Evolutionary conservation across 2,113 vertebrate species (phyloP).

Genomic region (Gallinago media): DNA sequence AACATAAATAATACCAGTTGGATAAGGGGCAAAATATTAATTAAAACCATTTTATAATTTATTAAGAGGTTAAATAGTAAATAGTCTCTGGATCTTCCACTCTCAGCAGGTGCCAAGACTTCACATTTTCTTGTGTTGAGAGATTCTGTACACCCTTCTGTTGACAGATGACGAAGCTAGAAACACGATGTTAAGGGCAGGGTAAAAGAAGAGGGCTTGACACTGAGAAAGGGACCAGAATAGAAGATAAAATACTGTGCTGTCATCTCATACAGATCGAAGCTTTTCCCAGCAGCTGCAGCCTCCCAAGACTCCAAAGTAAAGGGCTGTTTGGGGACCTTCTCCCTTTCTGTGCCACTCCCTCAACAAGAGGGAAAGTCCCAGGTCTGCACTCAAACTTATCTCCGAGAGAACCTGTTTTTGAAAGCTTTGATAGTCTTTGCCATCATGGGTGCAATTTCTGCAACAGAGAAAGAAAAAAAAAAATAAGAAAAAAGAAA

Average conservation of each 20-base stretch:
- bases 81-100: slow-evolving; percentile 77
- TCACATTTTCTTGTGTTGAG: slow-evolving; percentile 65
- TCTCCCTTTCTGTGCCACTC: slow-evolving; percentile 43
- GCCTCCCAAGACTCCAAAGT: slow-evolving; percentile 43
- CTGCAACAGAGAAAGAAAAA: slow-evolving; percentile 69
- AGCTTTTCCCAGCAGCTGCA: slow-evolving; percentile 52
- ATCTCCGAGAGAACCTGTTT: slow-evolving; percentile 97
- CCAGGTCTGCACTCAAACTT: slow-evolving; percentile 70
- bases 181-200: not conserved
- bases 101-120: slow-evolving; percentile 75
- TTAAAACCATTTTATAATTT: slow-evolving; percentile 79
- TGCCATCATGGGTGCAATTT: slow-evolving; percentile 99
- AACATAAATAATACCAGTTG: slow-evolving; percentile 76
- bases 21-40: slow-evolving; percentile 66
- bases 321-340: slow-evolving; percentile 39
- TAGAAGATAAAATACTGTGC: slow-evolving; percentile 72
- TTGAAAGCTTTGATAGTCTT: slow-evolving; percentile 99
- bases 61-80: slow-evolving; percentile 78
- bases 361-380: not conserved
- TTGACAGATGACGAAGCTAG: not conserved
- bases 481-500: no score
- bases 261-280: slow-evolving; percentile 45
- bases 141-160: slow-evolving; percentile 63
- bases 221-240: slow-evolving; percentile 54
- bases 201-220: not conserved